Percentiles rank a stretch among this genome's conserved stretches.
phyloP scores from a whole-genome alignment of 2,113 vertebrate species.

The Apeltes quadracus region DNA sequence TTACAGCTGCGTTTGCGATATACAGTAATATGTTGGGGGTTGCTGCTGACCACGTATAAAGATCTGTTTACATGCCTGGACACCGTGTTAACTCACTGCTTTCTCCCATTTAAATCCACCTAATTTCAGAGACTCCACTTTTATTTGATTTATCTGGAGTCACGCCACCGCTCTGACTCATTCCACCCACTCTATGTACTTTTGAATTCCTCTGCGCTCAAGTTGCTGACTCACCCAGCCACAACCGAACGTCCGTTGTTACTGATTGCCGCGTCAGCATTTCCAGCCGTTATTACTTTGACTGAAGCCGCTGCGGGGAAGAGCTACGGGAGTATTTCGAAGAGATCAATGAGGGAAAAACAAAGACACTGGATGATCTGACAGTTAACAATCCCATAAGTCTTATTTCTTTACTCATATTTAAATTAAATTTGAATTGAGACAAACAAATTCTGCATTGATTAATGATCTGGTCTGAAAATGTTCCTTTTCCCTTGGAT shows the following conservation, averaged over 20 bases:
- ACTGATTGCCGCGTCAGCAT: not conserved
- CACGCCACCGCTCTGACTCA: slow-evolving; percentile 22
- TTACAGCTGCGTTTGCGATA: not conserved
- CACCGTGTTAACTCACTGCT: slow-evolving; percentile 34
- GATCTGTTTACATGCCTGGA: not conserved
- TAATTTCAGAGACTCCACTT: slow-evolving; percentile 46
- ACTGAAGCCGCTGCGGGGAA: slow-evolving; percentile 9
- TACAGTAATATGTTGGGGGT: slow-evolving; percentile 10
- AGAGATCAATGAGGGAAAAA: not conserved
- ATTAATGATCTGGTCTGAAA: not conserved
- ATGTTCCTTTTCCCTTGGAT: not conserved
- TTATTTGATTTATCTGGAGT: slow-evolving; percentile 6
- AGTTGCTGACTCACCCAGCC: slow-evolving; percentile 7
- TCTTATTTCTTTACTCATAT: not conserved
- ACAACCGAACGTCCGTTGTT: not conserved
- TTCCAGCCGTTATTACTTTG: slow-evolving; percentile 27
- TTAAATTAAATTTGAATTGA: not conserved
- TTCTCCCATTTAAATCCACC: not conserved
- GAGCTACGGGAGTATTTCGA: not conserved
- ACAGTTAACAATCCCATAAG: not conserved
- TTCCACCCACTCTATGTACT: slow-evolving; percentile 1
- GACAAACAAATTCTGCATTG: not conserved
- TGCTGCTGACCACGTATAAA: slow-evolving; percentile 9
- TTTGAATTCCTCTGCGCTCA: not conserved
- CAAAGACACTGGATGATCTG: not conserved